Conservation (phyloP, 2,888 invertebrate genomes). For the Ariolimax columbianus region DNA sequence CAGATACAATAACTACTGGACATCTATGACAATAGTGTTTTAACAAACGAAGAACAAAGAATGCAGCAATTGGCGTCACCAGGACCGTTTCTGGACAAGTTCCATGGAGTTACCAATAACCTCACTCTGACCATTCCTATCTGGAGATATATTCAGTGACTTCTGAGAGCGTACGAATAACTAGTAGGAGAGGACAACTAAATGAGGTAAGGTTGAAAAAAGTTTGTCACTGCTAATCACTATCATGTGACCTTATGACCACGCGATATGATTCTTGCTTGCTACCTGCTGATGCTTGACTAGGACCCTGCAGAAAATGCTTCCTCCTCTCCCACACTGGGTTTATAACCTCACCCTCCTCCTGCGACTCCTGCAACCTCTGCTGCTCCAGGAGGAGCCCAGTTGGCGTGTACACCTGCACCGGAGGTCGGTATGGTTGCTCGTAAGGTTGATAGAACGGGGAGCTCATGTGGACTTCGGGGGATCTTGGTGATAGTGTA, state of each 20-base stretch:
- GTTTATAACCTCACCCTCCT: slow-evolving; percentile 60
- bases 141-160: too few relatives aligned
- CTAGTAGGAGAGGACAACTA: too few relatives aligned
- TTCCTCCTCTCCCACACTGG: slow-evolving; percentile 65
- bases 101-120: too few relatives aligned
- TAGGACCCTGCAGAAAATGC: slow-evolving; percentile 41
- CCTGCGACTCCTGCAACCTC: slow-evolving; percentile 47
- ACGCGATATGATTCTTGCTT: slow-evolving; percentile 20
- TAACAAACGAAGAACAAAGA: too few relatives aligned
- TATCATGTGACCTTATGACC: slow-evolving; percentile 4
- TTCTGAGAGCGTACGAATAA: too few relatives aligned
- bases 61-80: too few relatives aligned
- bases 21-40: too few relatives aligned
- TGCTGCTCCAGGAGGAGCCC: slow-evolving; percentile 54
- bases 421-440: slow-evolving; percentile 50
- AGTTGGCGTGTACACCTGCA: slow-evolving; percentile 51
- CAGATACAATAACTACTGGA: too few relatives aligned
- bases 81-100: too few relatives aligned
- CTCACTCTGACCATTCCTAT: too few relatives aligned
- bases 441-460: slow-evolving; percentile 50
- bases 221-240: not conserved
- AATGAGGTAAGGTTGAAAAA: too few relatives aligned
- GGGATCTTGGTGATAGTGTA: slow-evolving; percentile 58
- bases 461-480: slow-evolving; percentile 49
- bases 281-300: slow-evolving; percentile 25